Base-by-base conservation (phyloP, 2,888 invertebrate species). In the Bedellia somnulentella region DNA sequence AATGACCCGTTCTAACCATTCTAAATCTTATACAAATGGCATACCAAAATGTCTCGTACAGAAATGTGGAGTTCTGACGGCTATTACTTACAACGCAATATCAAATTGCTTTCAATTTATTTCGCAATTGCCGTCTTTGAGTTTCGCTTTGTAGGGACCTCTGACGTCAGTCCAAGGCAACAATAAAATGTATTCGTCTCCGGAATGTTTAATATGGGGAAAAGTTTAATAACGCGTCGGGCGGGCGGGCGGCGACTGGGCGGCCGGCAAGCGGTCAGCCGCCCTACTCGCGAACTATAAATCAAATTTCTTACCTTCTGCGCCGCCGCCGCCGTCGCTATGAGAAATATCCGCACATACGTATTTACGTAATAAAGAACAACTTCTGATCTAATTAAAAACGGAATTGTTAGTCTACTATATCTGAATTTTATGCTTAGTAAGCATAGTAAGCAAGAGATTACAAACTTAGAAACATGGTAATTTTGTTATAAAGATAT, bases 161-260 rank as follows among this genome's bases (percentile, higher is more conserved):
- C 70, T 70, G 73, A 73, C 71, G 73, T 58, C 71, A 71, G 73
- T 70, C 70, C 70, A 15, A 68, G 67, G 68, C 75, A 70, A 73
- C 75, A 75, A 75, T 76, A 73, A 76, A 73, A 75, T 76, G 75
- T 77, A 76, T 76, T 77, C 76, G 76, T 75, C 70, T 71, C 68
- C 68, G 77, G 77, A 77, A 77, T 77, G 77, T 76, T 76, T 77
- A 77, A 77, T 76, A 77, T 76, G 76, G 76, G 76, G 76, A 76
- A 77, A 77, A 77, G 75, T 77, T 73, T 75, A 75, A 75, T 75
- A 75, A 73, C 73, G 75, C 73, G 73, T 66, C 73, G 68, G 68
- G 60, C 56, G 58, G 52, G 49, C 50, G 47, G 26, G 30, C 32
- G 44, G 46, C 54, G 44, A 48, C n/a, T n/a, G 18, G 18, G 18